Evolutionary conservation across 2,888 invertebrate species (phyloP).

Genomic region (Clitarchus hookeri): DNA sequence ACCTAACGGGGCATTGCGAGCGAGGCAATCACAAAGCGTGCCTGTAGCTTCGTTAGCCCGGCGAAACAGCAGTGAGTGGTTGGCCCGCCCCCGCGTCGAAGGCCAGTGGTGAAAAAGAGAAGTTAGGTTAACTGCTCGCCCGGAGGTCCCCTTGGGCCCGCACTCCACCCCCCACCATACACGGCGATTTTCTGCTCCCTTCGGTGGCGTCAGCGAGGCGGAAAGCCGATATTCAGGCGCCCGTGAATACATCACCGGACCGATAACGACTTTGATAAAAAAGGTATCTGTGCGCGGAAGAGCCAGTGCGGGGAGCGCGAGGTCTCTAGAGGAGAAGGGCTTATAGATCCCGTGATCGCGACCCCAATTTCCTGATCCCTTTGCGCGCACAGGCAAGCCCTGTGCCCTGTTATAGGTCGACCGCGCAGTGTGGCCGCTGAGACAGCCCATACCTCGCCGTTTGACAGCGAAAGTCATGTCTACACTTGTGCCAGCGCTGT

Average conservation of each 20-base stretch:
- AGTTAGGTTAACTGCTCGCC: neutral
- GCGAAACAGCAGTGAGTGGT: neutral
- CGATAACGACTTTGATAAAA: slow-evolving; percentile 14
- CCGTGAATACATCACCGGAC: slow-evolving; percentile 3
- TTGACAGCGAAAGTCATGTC: too few relatives aligned
- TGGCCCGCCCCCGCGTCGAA: neutral
- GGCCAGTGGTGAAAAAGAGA: neutral
- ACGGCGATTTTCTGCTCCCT: neutral
- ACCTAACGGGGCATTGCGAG: too few relatives aligned
- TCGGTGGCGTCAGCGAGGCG: neutral
- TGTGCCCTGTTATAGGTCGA: too few relatives aligned
- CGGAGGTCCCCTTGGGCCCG: neutral
- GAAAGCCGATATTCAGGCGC: slow-evolving; percentile 14
- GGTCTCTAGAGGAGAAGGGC: neutral
- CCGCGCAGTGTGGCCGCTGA: too few relatives aligned
- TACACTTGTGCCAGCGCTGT: too few relatives aligned
- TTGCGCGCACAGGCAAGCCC: neutral
- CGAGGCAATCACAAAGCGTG: too few relatives aligned
- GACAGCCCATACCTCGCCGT: too few relatives aligned
- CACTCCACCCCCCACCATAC: too few relatives aligned
- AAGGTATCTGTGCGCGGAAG: neutral
- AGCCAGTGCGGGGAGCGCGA: neutral
- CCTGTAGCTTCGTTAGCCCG: neutral
- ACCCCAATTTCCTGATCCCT: slow-evolving; percentile 2
- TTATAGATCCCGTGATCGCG: neutral